phyloP scores from a whole-genome alignment of 2,797 vertebrate species.

The Peromyscus eremicus region DNA sequence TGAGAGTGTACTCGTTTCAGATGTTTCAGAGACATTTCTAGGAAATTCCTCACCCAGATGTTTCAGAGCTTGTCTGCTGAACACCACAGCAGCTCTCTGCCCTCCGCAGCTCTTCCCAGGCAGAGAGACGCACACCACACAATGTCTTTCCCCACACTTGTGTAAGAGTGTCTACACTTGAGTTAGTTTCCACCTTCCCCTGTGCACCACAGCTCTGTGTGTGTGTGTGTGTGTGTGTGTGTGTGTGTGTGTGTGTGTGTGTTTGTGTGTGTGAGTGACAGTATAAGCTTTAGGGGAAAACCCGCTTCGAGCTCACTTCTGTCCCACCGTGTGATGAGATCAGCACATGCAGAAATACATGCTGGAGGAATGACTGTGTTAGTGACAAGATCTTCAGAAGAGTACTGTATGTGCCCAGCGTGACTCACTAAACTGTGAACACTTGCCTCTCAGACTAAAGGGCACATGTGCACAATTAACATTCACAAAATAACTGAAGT shows the following conservation, averaged over 20 bases:
- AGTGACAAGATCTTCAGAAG: not conserved
- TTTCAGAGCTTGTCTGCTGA: not conserved
- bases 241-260: not conserved
- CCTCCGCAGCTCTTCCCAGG: not conserved
- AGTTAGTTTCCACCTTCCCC: no score
- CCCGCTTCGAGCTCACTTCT: not conserved
- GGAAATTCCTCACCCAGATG: constrained; percentile 74
- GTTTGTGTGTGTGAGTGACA: not conserved
- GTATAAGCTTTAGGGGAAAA: not conserved
- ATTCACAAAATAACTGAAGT: not conserved
- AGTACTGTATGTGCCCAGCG: accelerated
- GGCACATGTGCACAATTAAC: not conserved
- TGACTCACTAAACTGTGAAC: not conserved
- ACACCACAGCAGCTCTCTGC: not conserved
- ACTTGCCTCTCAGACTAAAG: not conserved
- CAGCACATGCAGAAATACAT: accelerated
- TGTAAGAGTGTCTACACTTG: not conserved
- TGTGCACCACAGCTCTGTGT: not conserved
- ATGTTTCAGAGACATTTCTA: constrained; percentile 79
- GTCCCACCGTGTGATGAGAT: not conserved
- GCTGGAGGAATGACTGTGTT: accelerated
- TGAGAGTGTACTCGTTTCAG: constrained; percentile 57
- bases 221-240: not conserved
- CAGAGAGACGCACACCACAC: not conserved
- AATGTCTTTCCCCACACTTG: not conserved